phyloP scores from a whole-genome alignment of 2,888 invertebrate genomes.

The Drosophila quinaria region DNA sequence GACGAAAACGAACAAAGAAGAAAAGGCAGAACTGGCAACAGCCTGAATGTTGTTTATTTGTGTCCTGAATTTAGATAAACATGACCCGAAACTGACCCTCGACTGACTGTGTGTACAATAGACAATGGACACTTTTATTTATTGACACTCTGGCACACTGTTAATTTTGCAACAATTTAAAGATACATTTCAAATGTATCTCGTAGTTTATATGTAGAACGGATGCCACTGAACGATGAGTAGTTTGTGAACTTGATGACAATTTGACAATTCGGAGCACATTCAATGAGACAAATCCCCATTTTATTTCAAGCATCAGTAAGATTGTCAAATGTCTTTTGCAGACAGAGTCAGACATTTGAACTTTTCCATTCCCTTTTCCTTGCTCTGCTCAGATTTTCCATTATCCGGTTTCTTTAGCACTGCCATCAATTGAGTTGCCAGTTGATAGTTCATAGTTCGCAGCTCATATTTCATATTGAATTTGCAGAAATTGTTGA shows the following conservation, averaged over 20 bases:
- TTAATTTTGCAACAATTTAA: conserved; percentile 41
- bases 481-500: conserved; percentile 19
- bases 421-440: conserved; percentile 15
- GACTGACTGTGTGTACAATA: conserved; percentile 26
- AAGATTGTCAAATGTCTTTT: conserved; percentile 14
- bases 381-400: background rate
- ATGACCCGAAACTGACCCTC: conserved; percentile 36
- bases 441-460: conserved; percentile 4
- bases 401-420: conserved; percentile 2
- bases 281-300: conserved; percentile 22
- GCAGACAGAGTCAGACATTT: conserved; percentile 1
- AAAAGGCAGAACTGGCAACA: conserved; percentile 7
- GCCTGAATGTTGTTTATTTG: conserved; percentile 35
- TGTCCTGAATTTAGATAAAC: conserved; percentile 57
- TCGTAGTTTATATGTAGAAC: background rate
- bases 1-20: background rate
- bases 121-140: conserved; percentile 41
- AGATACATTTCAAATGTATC: conserved; percentile 14
- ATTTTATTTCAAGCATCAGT: conserved; percentile 32
- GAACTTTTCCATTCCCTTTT: background rate
- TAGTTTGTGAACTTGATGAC: conserved; percentile 12
- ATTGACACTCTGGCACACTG: conserved; percentile 14
- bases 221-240: conserved; percentile 13
- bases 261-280: conserved; percentile 21
- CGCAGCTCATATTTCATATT: conserved; percentile 31